Evolutionary conservation across 2,888 invertebrate species (phyloP).

Genomic region (Automeris io): DNA sequence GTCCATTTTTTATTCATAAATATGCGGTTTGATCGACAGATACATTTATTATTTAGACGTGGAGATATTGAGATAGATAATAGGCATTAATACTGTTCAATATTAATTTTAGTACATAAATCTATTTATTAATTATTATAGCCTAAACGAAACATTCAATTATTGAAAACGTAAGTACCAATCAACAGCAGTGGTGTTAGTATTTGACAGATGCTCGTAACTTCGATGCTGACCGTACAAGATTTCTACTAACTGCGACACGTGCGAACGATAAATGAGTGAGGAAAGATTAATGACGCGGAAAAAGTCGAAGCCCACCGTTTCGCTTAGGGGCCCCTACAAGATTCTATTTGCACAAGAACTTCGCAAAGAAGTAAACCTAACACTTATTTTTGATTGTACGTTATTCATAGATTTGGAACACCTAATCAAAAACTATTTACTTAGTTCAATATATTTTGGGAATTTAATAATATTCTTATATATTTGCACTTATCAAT

Average conservation of each 20-base stretch:
- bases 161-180: not conserved
- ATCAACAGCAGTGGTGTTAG: slow-evolving; percentile 13
- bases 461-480: too few relatives aligned
- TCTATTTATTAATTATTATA: too few relatives aligned
- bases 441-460: not conserved
- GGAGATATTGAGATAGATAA: too few relatives aligned
- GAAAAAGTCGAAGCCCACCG: slow-evolving; percentile 37
- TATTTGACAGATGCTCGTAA: slow-evolving; percentile 30
- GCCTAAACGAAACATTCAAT: too few relatives aligned
- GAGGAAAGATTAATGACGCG: slow-evolving; percentile 47
- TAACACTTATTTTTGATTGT: not conserved
- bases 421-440: not conserved
- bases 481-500: too few relatives aligned
- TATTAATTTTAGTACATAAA: too few relatives aligned
- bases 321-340: slow-evolving; percentile 27
- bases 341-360: slow-evolving; percentile 30
- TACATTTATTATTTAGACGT: too few relatives aligned
- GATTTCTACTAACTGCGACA: slow-evolving; percentile 39
- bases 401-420: not conserved
- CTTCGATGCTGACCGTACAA: slow-evolving; percentile 32
- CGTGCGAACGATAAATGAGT: slow-evolving; percentile 46
- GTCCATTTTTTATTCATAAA: too few relatives aligned
- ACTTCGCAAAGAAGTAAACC: slow-evolving; percentile 16
- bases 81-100: too few relatives aligned
- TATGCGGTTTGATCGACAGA: too few relatives aligned